Conservation (phyloP, 1,140 invertebrate species). For the Euwallacea fornicatus region DNA sequence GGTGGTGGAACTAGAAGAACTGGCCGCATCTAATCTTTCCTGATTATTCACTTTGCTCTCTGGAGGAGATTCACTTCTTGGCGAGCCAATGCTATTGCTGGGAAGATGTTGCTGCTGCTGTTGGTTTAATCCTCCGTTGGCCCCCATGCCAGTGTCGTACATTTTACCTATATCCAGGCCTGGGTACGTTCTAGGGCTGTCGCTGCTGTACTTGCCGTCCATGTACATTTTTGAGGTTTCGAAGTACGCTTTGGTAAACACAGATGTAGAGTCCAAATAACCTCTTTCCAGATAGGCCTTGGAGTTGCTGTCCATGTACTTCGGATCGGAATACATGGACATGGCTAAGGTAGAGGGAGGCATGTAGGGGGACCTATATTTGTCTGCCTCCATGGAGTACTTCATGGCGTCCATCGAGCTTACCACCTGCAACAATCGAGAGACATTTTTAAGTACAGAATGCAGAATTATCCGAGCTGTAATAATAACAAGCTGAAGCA, state of each 20-base stretch:
- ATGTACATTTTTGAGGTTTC: slow-evolving; percentile 77
- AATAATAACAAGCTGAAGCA: too few relatives aligned
- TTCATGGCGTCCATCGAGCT: slow-evolving; percentile 78
- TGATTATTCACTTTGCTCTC: slow-evolving; percentile 55
- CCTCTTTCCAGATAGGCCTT: slow-evolving; percentile 70
- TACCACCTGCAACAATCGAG: slow-evolving; percentile 59
- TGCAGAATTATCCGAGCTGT: too few relatives aligned
- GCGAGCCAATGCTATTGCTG: slow-evolving; percentile 54
- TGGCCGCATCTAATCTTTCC: slow-evolving; percentile 60
- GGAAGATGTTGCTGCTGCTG: slow-evolving; percentile 50
- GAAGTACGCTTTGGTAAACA: slow-evolving; percentile 77
- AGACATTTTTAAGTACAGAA: neutral
- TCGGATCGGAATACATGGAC: slow-evolving; percentile 71
- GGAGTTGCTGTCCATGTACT: slow-evolving; percentile 62
- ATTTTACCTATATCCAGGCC: slow-evolving; percentile 70
- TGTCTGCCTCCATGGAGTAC: slow-evolving; percentile 75
- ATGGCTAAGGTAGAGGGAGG: slow-evolving; percentile 63
- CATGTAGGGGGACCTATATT: slow-evolving; percentile 71
- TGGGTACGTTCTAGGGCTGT: slow-evolving; percentile 52
- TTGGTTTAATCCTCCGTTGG: slow-evolving; percentile 5
- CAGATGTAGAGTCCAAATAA: slow-evolving; percentile 65
- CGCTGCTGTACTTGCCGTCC: slow-evolving; percentile 63
- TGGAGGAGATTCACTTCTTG: slow-evolving; percentile 63
- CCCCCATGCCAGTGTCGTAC: slow-evolving; percentile 54
- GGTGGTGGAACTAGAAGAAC: slow-evolving; percentile 58